Conservation (phyloP, 2,113 vertebrate species). For the Hoplias malabaricus region DNA sequence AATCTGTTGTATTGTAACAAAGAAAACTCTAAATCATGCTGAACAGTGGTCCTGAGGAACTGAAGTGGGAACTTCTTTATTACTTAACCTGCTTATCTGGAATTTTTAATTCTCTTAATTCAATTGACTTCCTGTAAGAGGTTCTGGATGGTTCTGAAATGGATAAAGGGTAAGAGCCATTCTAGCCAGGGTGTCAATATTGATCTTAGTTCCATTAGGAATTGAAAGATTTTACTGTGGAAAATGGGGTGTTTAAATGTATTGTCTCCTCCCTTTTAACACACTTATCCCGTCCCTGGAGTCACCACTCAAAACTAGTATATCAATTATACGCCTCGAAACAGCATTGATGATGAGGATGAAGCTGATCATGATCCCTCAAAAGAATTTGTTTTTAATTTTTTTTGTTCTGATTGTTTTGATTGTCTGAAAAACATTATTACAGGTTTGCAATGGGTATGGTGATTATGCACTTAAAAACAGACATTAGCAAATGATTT, state of each 20-base stretch:
- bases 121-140: neutral
- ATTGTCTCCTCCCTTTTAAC: neutral
- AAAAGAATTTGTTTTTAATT: constrained; percentile 41
- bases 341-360: neutral
- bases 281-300: constrained; percentile 23
- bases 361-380: constrained; percentile 12
- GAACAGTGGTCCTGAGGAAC: neutral
- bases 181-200: neutral
- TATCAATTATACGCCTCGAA: constrained; percentile 2
- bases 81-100: neutral
- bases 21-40: neutral
- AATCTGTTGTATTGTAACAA: neutral
- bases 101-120: neutral
- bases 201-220: neutral
- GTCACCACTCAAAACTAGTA: constrained; percentile 23
- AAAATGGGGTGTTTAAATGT: neutral
- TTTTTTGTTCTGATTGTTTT: constrained; percentile 42
- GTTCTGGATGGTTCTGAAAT: neutral
- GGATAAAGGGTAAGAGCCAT: neutral
- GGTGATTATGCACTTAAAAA: constrained; percentile 72
- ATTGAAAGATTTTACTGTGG: constrained; percentile 11
- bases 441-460: constrained; percentile 65
- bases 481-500: constrained; percentile 56
- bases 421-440: constrained; percentile 67
- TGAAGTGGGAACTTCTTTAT: neutral